Percentiles rank a stretch among this genome's conserved stretches.
These are phyloP conservation scores for Pseudocheirus occidentalis DNA, from an alignment of 2,797 vertebrate species.

Conservation along the genomic window DNA sequence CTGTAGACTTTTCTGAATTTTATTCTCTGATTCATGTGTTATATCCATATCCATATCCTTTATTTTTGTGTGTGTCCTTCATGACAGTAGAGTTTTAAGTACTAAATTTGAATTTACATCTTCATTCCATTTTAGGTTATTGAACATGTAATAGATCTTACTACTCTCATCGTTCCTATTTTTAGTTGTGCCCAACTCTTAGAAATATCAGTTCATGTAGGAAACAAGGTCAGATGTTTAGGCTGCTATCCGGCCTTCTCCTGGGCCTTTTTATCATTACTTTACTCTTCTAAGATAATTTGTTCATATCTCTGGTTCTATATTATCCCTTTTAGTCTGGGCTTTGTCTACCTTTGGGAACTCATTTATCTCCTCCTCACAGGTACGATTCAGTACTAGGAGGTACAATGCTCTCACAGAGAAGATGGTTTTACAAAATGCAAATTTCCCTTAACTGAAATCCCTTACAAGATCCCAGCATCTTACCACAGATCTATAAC, in stretches of 20 bases:
- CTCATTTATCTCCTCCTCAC: not conserved
- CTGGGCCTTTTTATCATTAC: not conserved
- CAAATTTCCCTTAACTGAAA: not conserved
- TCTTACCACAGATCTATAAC: not conserved
- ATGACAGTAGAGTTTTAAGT: not conserved
- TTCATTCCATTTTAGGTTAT: not conserved
- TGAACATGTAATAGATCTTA: not conserved
- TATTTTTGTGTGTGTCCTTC: not conserved
- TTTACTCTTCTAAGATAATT: not conserved
- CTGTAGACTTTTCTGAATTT: not conserved
- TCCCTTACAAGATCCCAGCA: not conserved
- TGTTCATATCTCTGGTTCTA: not conserved
- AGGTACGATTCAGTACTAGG: not conserved
- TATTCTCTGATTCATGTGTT: not conserved
- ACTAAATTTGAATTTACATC: not conserved
- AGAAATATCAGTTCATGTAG: not conserved
- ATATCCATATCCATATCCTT: not conserved
- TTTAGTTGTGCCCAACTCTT: not conserved
- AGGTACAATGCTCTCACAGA: not conserved
- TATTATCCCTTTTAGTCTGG: not conserved
- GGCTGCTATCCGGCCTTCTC: not conserved
- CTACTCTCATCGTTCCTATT: not conserved
- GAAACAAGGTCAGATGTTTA: not conserved
- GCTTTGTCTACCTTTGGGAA: not conserved
- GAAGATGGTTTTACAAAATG: not conserved